Evolutionary conservation across 2,888 invertebrate genomes (phyloP).

Genomic region (Shargacucullia verbasci): DNA sequence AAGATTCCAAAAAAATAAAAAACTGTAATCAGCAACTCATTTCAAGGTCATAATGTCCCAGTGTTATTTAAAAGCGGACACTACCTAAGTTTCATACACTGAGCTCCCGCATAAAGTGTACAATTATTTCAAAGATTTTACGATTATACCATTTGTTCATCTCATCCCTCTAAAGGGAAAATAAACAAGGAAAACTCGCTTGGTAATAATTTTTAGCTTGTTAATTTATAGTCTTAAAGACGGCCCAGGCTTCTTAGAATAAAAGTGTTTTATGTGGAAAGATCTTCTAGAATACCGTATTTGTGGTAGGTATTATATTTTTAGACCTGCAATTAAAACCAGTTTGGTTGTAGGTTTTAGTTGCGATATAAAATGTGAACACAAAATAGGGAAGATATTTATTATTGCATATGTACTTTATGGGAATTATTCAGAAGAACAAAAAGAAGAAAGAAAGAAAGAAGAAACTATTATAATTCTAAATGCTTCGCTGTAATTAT

Average conservation of each 20-base stretch:
- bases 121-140: constrained; percentile 43
- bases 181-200: constrained; percentile 55
- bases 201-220: constrained; percentile 54
- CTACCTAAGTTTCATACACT: constrained; percentile 13
- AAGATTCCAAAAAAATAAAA: constrained; percentile 4
- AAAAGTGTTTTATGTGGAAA: constrained; percentile 37
- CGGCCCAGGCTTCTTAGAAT: constrained; percentile 28
- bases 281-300: constrained; percentile 28
- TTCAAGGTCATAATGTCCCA: constrained; percentile 26
- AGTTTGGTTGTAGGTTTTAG: not conserved
- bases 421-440: too few relatives aligned
- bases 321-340: too few relatives aligned
- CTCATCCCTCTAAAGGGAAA: constrained; percentile 35
- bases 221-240: constrained; percentile 53
- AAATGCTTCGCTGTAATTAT: too few relatives aligned
- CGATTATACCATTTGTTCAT: constrained; percentile 48
- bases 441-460: too few relatives aligned
- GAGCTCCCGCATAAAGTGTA: constrained; percentile 19
- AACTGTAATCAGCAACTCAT: constrained; percentile 23
- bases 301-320: constrained; percentile 25
- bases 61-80: constrained; percentile 15
- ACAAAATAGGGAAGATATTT: too few relatives aligned
- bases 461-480: too few relatives aligned
- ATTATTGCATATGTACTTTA: too few relatives aligned
- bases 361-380: too few relatives aligned